These are phyloP conservation scores for Scalopus aquaticus DNA, from an alignment of 2,113 vertebrate species.

Conservation along the genomic window DNA sequence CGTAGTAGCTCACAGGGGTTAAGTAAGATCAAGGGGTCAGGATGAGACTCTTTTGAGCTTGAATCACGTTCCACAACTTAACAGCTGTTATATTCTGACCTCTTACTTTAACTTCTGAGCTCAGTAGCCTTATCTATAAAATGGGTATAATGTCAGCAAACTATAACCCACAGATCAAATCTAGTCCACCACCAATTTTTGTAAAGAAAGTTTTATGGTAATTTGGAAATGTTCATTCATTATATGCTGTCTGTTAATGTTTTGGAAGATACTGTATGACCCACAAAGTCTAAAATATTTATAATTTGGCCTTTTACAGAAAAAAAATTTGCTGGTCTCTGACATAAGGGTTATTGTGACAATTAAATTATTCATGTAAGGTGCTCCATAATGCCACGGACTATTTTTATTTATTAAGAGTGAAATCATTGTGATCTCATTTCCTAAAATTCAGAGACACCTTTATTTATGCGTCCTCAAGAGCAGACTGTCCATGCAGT, in stretches of 20 bases:
- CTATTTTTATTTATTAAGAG: neutral
- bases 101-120: neutral
- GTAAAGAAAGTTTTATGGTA: neutral
- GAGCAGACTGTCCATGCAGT: neutral
- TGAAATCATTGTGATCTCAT: neutral
- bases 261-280: neutral
- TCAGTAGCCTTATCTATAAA: constrained; percentile 31
- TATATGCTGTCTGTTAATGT: neutral
- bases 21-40: neutral
- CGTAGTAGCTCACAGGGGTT: neutral
- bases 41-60: neutral
- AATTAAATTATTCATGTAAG: constrained; percentile 1
- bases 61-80: neutral
- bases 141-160: neutral
- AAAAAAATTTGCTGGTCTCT: neutral
- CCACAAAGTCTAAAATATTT: constrained; percentile 13
- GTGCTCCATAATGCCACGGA: neutral
- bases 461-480: neutral
- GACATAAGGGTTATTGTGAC: neutral
- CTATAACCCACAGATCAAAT: neutral
- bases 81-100: neutral
- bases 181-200: neutral
- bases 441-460: neutral
- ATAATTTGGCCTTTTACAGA: neutral
- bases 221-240: too few species aligned